Evolutionary conservation across 2,888 invertebrate genomes (phyloP).

Genomic region (Phortica magna): DNA sequence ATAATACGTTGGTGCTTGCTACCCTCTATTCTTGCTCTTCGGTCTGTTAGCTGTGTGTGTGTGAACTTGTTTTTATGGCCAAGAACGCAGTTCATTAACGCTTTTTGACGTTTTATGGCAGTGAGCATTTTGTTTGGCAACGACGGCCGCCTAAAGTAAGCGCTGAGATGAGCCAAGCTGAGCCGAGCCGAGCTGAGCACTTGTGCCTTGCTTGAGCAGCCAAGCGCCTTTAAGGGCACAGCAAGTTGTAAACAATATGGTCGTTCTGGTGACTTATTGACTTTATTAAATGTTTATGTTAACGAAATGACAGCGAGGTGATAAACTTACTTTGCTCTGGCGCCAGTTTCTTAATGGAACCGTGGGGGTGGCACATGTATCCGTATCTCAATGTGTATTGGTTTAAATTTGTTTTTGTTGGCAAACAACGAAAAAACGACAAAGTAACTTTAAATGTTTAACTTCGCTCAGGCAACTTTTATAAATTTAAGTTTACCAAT

Average conservation of each 20-base stretch:
- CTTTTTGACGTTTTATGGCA: background rate
- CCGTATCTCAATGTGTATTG: background rate
- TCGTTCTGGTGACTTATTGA: slow-evolving; percentile 32
- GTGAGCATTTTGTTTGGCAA: background rate
- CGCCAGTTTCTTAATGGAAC: background rate
- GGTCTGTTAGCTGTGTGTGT: background rate
- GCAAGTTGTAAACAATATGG: slow-evolving; percentile 13
- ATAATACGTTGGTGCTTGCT: slow-evolving; percentile 50
- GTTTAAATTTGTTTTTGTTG: background rate
- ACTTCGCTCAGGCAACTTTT: too few relatives aligned
- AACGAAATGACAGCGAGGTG: slow-evolving; percentile 25
- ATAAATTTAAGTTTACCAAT: too few relatives aligned
- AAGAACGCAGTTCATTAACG: slow-evolving; percentile 31
- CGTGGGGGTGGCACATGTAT: background rate
- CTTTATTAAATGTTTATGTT: slow-evolving; percentile 35
- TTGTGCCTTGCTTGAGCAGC: background rate
- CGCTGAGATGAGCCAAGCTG: background rate
- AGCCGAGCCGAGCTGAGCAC: background rate
- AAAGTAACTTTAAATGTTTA: too few relatives aligned
- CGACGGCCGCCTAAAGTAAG: background rate
- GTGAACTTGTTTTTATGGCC: slow-evolving; percentile 6
- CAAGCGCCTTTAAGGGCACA: background rate
- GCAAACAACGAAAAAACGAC: too few relatives aligned
- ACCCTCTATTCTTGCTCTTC: background rate
- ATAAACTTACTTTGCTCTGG: background rate